Evolutionary conservation across 1,140 invertebrate genomes (phyloP).

Genomic region (Drosophila ercepeae): DNA sequence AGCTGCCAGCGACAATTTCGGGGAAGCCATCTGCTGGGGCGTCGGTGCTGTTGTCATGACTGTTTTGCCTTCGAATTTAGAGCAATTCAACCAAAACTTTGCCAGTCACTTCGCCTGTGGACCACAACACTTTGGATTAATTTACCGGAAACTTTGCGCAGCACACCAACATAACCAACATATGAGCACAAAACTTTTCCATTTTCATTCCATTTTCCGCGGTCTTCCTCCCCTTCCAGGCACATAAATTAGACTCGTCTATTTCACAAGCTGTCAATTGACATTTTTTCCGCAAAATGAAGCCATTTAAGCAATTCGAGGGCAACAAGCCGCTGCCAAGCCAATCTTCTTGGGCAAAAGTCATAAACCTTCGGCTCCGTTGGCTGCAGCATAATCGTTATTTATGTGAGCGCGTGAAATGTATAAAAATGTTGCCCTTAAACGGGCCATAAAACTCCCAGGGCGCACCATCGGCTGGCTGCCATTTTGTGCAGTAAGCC

Average conservation of each 20-base stretch:
- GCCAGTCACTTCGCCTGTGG: conserved; percentile 36
- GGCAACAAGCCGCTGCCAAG: conserved; percentile 27
- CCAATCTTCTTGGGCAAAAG: conserved; percentile 62
- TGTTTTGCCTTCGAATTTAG: conserved; percentile 61
- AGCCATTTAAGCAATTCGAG: conserved; percentile 62
- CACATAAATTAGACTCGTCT: conserved; percentile 59
- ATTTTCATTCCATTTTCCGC: conserved; percentile 48
- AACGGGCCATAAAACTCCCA: conserved; percentile 56
- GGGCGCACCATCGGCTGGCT: conserved; percentile 6
- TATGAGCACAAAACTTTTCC: conserved; percentile 43
- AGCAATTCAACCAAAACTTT: conserved; percentile 55
- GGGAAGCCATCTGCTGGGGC: conserved; percentile 37
- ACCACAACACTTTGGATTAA: conserved; percentile 71
- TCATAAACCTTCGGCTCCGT: conserved; percentile 69
- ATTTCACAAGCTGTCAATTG: conserved; percentile 67
- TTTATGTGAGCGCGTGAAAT: conserved; percentile 79
- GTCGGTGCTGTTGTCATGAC: conserved; percentile 22
- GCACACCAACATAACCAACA: conserved; percentile 3
- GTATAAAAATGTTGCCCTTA: conserved; percentile 73
- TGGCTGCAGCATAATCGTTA: conserved; percentile 67
- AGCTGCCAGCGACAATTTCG: conserved; percentile 63
- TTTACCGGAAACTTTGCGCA: conserved; percentile 69
- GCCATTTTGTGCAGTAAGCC: conserved; percentile 40
- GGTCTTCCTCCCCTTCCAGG: conserved; percentile 20
- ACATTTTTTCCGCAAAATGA: conserved; percentile 65